Base-by-base conservation (phyloP, 2,797 vertebrate genomes). In the Odontamblyopus rebecca region DNA sequence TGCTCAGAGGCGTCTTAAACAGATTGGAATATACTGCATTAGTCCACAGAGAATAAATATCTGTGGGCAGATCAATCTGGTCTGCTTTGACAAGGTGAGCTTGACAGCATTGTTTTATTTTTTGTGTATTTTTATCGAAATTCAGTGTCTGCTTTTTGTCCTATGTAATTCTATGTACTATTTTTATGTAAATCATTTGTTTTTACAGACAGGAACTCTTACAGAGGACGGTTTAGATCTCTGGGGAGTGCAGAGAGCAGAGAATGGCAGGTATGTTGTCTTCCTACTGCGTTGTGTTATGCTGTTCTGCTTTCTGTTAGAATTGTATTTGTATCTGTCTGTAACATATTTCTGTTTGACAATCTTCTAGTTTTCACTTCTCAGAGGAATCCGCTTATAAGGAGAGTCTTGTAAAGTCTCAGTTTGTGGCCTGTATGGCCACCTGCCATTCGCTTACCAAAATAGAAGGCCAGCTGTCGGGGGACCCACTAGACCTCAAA, bases 21-120 rank as follows among this genome's bases (percentile, higher is more conserved):
- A 87, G 61, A 89, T 95, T 0, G 96, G 97, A 53, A 99, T 99
- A 90, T 99, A 98, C 92, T 99, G 97, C 82, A 98, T 98, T 90
- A 98, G 98, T 77, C 98, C 98, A 5, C 97, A 99, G 76, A 95
- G 97, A 88, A 99, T 99, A 86, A 99, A 99, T 89, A 98, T 99
- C 79, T 99, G 97, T 80, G 97, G 98, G 50, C 98, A 99, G 83
- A 93, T 99, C 80, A 98, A 99, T 88, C 94, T 99, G 59, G 94
- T 99, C 78, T 99, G 97, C 84, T 99, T 99, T 86, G 98, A 99
- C 90, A 99, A 99, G 95, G 98, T 98, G 65, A 79, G 89, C 59
- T 23, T 44, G 32, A 15, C 29, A 38, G 35, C 9, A 11, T n/a
- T 61, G 59, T 38, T 38, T 38, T 38, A 7, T 27, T 41, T 23